Conservation (phyloP, 1,140 invertebrate genomes). For the Drosophila jambulina region DNA sequence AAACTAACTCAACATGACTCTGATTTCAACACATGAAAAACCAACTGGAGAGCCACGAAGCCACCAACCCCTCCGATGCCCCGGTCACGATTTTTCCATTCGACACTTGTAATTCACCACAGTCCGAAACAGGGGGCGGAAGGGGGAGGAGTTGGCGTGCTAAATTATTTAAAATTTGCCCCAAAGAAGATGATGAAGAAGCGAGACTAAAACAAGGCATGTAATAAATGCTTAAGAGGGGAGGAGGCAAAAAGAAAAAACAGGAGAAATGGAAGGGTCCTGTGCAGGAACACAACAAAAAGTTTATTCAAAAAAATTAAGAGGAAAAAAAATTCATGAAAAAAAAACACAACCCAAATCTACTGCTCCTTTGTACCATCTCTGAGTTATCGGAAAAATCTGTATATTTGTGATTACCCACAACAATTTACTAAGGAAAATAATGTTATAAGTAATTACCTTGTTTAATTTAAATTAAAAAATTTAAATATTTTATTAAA, state of each 20-base stretch:
- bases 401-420: neutral
- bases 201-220: constrained; percentile 59
- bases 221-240: constrained; percentile 68
- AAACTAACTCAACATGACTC: constrained; percentile 55
- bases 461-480: too few relatives aligned
- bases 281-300: neutral
- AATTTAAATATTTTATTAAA: too few relatives aligned
- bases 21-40: constrained; percentile 65
- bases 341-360: neutral
- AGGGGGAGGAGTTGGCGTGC: constrained; percentile 10
- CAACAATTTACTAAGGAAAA: neutral
- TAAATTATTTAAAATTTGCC: constrained; percentile 77
- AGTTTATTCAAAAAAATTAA: neutral
- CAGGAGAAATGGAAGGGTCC: constrained; percentile 7
- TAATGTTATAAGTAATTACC: too few relatives aligned
- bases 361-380: neutral
- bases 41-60: neutral
- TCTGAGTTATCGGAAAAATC: neutral
- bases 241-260: constrained; percentile 8
- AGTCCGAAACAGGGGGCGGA: neutral
- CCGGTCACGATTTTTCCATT: constrained; percentile 29
- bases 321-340: neutral
- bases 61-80: neutral
- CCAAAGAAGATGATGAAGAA: constrained; percentile 43
- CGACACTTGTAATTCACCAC: constrained; percentile 57